Conservation (phyloP, 2,888 invertebrate species). For the Augiades crinisus region DNA sequence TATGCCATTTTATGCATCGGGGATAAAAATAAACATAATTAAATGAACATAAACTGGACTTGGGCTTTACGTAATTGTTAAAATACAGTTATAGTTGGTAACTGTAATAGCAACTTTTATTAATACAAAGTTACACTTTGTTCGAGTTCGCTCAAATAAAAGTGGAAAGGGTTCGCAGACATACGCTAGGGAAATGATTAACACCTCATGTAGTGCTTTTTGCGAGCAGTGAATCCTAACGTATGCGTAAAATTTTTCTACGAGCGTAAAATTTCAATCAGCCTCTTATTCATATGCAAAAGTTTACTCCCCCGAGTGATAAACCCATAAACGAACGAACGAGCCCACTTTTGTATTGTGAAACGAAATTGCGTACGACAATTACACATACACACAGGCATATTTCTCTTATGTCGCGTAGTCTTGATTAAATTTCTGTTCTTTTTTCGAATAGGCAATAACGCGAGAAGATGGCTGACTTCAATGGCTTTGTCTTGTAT, state of each 20-base stretch:
- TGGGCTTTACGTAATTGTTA: too few relatives aligned
- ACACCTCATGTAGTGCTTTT: slow-evolving; percentile 2
- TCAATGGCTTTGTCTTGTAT: slow-evolving; percentile 21
- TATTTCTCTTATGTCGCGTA: slow-evolving; percentile 28
- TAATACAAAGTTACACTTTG: not conserved
- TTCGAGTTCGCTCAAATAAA: not conserved
- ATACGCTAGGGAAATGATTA: slow-evolving; percentile 13
- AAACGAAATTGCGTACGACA: slow-evolving; percentile 23
- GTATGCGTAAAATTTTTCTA: slow-evolving; percentile 70
- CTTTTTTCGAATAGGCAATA: slow-evolving; percentile 30
- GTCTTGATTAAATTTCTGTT: slow-evolving; percentile 34
- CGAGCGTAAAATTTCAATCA: slow-evolving; percentile 77
- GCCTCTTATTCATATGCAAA: slow-evolving; percentile 74
- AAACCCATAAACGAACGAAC: slow-evolving; percentile 17
- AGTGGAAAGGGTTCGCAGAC: not conserved
- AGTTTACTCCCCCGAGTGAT: slow-evolving; percentile 41
- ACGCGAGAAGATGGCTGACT: slow-evolving; percentile 19
- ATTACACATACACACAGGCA: slow-evolving; percentile 21
- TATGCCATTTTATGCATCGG: too few relatives aligned
- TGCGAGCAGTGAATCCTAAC: slow-evolving; percentile 41
- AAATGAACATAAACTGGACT: too few relatives aligned
- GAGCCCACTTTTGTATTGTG: slow-evolving; percentile 24
- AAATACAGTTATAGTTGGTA: not conserved
- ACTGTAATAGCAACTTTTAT: not conserved
- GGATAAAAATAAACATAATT: too few relatives aligned